Base-by-base conservation (phyloP, 2,113 vertebrate genomes). In the Ceyx melanurus region DNA sequence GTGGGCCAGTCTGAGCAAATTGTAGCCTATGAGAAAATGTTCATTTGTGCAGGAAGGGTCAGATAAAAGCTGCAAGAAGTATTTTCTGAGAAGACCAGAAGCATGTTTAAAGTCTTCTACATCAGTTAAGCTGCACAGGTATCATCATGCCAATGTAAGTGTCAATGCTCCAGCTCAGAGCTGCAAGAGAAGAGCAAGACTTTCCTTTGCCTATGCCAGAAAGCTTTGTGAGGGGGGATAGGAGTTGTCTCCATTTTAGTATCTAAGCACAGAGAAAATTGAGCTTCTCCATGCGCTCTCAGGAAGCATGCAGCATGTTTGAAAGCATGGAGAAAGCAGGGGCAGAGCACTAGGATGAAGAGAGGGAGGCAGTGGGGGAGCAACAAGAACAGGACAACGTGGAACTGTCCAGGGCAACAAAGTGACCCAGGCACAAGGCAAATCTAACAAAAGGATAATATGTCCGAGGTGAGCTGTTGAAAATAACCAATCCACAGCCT, bases 261-360 rank as follows among this genome's bases (percentile, higher is more conserved):
- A n/a, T 50, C 86, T 86, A 61, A 71, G 83, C 61, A 68, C 60
- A 88, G 73, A 71, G 80, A 92, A 86, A 90, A 90, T 4, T 66
- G 56, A 90, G 89, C 75, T 92, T 46, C 76, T 86, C 89, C 91
- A 90, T 94, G 76, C 80, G 80, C 92, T 94, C 76, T 92, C 89
- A 81, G 86, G 80, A 92, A 96, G 80, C 56, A 67, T 8, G 5
- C 51, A 90, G 60, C 90, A 76, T 43, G 45, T 37, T 37, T 37
- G 37, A 37, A 37, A 10, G 37, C 85, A 50, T 2, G 21, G 67
- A 88, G 33, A 90, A 85, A 64, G 40, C 61, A 67, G 35, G 26
- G 85, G 54, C 19, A 74, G 82, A 92, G 45, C 11, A 13, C n/a
- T 42, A 64, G 15, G 43, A 28, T 11, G 37, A 71, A 82, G 48